Percentiles rank a stretch among this genome's conserved stretches.
Conservation (phyloP, 2,113 vertebrate species). For the Atlantisia rogersi region DNA sequence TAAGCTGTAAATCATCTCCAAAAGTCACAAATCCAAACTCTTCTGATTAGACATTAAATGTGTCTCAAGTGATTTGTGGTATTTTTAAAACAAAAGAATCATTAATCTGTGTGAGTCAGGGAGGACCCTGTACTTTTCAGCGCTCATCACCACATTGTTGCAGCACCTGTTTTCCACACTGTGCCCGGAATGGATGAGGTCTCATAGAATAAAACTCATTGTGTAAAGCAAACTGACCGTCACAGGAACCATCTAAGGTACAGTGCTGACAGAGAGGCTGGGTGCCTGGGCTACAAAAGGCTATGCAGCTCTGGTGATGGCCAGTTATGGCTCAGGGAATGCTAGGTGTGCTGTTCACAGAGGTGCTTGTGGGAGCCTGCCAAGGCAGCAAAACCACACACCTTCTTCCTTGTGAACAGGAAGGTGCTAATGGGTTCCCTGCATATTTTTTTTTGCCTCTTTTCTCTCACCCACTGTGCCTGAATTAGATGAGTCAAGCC, state of each 20-base stretch:
- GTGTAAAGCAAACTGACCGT: neutral
- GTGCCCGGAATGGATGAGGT: neutral
- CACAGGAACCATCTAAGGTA: neutral
- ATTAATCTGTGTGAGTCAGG: neutral
- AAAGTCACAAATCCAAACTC: neutral
- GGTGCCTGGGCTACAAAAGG: neutral
- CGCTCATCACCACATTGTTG: neutral
- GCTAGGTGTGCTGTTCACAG: neutral
- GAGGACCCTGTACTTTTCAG: neutral
- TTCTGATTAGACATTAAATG: neutral
- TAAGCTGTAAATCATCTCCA: neutral
- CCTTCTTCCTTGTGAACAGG: neutral
- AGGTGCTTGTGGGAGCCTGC: neutral
- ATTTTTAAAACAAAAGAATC: neutral
- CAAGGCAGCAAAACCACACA: neutral
- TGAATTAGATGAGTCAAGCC: conserved; percentile 4
- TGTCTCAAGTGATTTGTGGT: neutral
- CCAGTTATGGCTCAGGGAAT: neutral
- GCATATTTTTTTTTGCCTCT: neutral
- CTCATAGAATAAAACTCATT: neutral
- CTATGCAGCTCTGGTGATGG: neutral
- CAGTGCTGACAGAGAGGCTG: neutral
- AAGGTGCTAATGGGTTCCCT: neutral
- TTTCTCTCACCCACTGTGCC: neutral
- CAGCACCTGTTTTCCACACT: rapidly evolving